Base-by-base conservation (phyloP, 2,797 vertebrate species). In the Hipposideros larvatus region DNA sequence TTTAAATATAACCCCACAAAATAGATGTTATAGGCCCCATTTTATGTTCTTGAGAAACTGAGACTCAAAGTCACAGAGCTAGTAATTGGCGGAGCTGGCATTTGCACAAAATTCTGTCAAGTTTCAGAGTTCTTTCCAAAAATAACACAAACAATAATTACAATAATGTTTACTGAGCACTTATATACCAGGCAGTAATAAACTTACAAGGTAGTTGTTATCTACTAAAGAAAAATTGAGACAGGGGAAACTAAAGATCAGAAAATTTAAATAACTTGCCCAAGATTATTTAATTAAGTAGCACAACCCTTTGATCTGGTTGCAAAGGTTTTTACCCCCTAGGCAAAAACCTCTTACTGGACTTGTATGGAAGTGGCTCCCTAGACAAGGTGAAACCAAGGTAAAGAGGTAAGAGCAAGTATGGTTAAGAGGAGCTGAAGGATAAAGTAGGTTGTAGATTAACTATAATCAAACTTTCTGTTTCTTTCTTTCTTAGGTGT, bases 401-500 rank as follows among this genome's bases (percentile, higher is more conserved):
- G 7, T 70, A 4, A 41, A 87, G 19, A 41, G 16, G 43, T 78
- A 80, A 28, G 18, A 55, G 18, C 37, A 41, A 66, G 10, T 48
- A 19, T 63, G 37, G 11, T 43, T 73, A 28, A 82, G 57, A 91
- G 65, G 43, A 48, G 15, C 7, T 34, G 28, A 43, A 75, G 34
- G 41, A 55, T 31, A 14, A 11, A 51, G 34, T 57, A 43, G 11
- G 26, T 26, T 46, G 9, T 21, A 63, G 77, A 11, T 68, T 34
- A 91, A 84, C 51, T 53, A 53, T 34, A 68, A 2, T 93, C 37
- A 70, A 4, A 68, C 46, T n/a, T 53, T 19, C 74, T 89, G 0
- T 70, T 94, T 83, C 57, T 82, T 94, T 26, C 41, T 70, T 83
- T 79, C 61, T 46, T 93, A 98, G 98, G 90, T 97, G 6, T 95